Evolutionary conservation across 2,113 vertebrate genomes (phyloP).

Genomic region (Blennius ocellaris): DNA sequence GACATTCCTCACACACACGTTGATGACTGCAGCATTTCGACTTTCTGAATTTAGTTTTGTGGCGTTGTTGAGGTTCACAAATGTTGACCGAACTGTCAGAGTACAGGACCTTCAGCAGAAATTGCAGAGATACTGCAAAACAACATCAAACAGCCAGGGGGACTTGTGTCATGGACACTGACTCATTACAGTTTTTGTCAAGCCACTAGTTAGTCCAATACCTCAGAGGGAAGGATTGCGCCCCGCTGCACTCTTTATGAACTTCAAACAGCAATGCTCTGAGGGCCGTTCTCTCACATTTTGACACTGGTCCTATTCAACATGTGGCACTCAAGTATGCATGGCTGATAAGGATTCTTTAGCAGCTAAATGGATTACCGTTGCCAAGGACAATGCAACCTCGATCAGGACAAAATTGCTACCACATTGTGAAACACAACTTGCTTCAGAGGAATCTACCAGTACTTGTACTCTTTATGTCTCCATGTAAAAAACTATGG

Average conservation of each 20-base stretch:
- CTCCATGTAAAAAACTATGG: conserved; percentile 8
- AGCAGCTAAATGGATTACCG: conserved; percentile 70
- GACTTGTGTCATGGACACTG: conserved; percentile 33
- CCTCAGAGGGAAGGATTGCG: conserved; percentile 19
- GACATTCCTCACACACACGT: background rate
- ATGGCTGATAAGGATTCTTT: conserved; percentile 65
- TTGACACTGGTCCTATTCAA: conserved; percentile 48
- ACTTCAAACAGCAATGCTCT: conserved; percentile 22
- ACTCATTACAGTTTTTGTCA: conserved; percentile 51
- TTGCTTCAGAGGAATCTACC: conserved; percentile 17
- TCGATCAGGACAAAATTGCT: conserved; percentile 50
- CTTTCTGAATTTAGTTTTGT: conserved; percentile 10
- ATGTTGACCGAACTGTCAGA: conserved; percentile 50
- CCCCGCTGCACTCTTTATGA: conserved; percentile 26
- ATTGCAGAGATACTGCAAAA: conserved; percentile 41
- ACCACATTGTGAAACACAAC: conserved; percentile 23
- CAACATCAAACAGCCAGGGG: conserved; percentile 23
- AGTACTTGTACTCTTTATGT: background rate
- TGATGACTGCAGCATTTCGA: conserved; percentile 17
- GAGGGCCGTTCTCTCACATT: conserved; percentile 37
- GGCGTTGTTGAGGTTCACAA: conserved; percentile 28
- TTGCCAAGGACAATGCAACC: conserved; percentile 68
- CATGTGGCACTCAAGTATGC: conserved; percentile 53
- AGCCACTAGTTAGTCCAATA: conserved; percentile 18
- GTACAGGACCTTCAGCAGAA: conserved; percentile 21